phyloP scores from a whole-genome alignment of 2,888 invertebrate species.

The Eupeodes luniger region DNA sequence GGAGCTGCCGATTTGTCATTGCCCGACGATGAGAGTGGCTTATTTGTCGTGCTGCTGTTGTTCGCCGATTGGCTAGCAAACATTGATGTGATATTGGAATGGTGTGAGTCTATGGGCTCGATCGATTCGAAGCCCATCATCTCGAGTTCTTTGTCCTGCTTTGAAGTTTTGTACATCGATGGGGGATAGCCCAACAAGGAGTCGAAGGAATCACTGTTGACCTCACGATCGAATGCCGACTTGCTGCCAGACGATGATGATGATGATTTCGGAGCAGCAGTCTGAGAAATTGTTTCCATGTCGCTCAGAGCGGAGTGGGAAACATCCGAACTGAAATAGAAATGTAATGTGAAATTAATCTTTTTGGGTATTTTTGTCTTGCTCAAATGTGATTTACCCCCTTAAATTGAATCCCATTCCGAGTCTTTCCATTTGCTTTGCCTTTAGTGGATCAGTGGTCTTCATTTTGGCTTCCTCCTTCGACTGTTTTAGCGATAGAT shows the following conservation, averaged over 20 bases:
- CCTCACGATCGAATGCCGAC: slow-evolving; percentile 79
- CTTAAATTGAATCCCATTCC: slow-evolving; percentile 92
- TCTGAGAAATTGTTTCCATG: slow-evolving; percentile 96
- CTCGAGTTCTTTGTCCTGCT: slow-evolving; percentile 82
- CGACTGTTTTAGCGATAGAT: slow-evolving; percentile 88
- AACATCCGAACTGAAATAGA: slow-evolving; percentile 84
- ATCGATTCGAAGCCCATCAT: slow-evolving; percentile 83
- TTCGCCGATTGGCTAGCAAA: slow-evolving; percentile 77
- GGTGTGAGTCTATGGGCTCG: slow-evolving; percentile 82
- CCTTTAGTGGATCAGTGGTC: slow-evolving; percentile 91
- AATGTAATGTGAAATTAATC: background rate
- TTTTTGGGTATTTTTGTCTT: no score
- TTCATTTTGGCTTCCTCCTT: slow-evolving; percentile 90
- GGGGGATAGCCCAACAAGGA: slow-evolving; percentile 79
- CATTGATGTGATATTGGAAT: slow-evolving; percentile 83
- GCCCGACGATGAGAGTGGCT: slow-evolving; percentile 68
- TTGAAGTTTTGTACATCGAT: slow-evolving; percentile 79
- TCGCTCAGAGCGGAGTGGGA: slow-evolving; percentile 95
- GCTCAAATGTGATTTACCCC: slow-evolving; percentile 77
- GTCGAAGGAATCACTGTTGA: slow-evolving; percentile 73
- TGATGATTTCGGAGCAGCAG: slow-evolving; percentile 84
- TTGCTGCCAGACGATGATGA: slow-evolving; percentile 69
- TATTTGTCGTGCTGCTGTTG: slow-evolving; percentile 29
- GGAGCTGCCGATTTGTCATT: slow-evolving; percentile 60
- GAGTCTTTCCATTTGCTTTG: slow-evolving; percentile 94